Evolutionary conservation across 2,113 vertebrate species (phyloP).

Genomic region (Oncorhynchus keta): DNA sequence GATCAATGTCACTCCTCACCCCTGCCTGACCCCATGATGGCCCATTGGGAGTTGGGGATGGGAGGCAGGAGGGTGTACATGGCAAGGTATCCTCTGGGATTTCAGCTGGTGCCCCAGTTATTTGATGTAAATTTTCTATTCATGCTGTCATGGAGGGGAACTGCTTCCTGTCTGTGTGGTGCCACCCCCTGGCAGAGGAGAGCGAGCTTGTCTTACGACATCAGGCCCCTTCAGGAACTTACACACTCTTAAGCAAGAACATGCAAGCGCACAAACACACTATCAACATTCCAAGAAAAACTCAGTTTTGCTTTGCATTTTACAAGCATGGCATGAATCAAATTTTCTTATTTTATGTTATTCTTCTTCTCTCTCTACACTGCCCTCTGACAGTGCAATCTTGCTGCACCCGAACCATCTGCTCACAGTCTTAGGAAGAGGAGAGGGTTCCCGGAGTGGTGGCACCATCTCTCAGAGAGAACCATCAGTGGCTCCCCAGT

Average conservation of each 20-base stretch:
- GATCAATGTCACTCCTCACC: conserved; percentile 70
- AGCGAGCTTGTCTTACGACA: conserved; percentile 29
- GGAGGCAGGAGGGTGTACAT: conserved; percentile 14
- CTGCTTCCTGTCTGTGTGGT: conserved; percentile 22
- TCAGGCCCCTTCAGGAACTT: background rate
- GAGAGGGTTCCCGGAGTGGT: conserved; percentile 26
- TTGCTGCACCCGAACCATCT: conserved; percentile 44
- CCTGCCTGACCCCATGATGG: conserved; percentile 50
- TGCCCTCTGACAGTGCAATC: conserved; percentile 24
- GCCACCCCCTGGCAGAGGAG: conserved; percentile 6
- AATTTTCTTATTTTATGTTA: conserved; percentile 1
- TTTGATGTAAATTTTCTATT: conserved; percentile 46
- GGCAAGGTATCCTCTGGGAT: conserved; percentile 12
- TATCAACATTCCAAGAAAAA: background rate
- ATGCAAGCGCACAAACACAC: background rate
- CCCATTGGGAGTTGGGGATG: conserved; percentile 16
- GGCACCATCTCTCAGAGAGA: conserved; percentile 12
- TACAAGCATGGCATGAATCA: background rate
- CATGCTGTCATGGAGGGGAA: conserved; percentile 31
- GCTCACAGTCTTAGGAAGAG: conserved; percentile 34
- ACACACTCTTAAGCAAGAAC: background rate
- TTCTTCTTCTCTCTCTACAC: background rate
- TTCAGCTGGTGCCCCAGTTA: conserved; percentile 23
- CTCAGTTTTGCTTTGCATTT: background rate
- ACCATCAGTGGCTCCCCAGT: conserved; percentile 14